A percentile compares a stretch with the other conserved stretches of the same genome.
These are phyloP conservation scores for Tetranychus urticae DNA, from an alignment of 1,140 invertebrate species.

Conservation along the genomic window DNA sequence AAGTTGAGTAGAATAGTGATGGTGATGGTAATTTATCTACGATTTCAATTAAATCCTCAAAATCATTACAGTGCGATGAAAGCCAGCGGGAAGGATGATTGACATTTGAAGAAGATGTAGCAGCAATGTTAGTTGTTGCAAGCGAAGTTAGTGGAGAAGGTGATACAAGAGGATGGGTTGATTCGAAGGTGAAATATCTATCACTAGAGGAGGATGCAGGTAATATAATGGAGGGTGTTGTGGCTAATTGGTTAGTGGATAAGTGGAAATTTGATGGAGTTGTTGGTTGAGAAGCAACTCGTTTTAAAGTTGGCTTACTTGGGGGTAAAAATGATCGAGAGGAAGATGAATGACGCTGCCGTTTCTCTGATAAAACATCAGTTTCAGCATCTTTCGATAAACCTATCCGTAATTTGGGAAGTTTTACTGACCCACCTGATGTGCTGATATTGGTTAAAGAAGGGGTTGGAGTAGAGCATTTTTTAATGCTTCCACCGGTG, in stretches of 20 bases:
- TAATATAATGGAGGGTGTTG: too few relatives aligned
- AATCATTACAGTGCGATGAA: too few relatives aligned
- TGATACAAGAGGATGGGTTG: not conserved
- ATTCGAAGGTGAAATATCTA: too few relatives aligned
- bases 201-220: too few relatives aligned
- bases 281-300: slow-evolving; percentile 1
- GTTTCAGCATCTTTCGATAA: not conserved
- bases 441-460: not conserved
- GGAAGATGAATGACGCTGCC: not conserved
- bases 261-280: not conserved
- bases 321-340: not conserved
- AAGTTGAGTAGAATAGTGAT: too few relatives aligned
- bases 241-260: too few relatives aligned
- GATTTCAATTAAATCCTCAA: too few relatives aligned
- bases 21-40: too few relatives aligned
- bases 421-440: not conserved
- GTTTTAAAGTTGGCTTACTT: not conserved
- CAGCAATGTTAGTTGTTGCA: not conserved
- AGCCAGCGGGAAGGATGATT: too few relatives aligned
- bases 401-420: not conserved
- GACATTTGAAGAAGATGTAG: not conserved
- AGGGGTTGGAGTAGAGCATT: not conserved
- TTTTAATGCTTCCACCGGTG: too few relatives aligned
- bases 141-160: not conserved
- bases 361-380: not conserved